Percentiles rank a stretch among this genome's conserved stretches.
phyloP scores from a whole-genome alignment of 2,888 invertebrate species.

The Muschampia staudingeri region DNA sequence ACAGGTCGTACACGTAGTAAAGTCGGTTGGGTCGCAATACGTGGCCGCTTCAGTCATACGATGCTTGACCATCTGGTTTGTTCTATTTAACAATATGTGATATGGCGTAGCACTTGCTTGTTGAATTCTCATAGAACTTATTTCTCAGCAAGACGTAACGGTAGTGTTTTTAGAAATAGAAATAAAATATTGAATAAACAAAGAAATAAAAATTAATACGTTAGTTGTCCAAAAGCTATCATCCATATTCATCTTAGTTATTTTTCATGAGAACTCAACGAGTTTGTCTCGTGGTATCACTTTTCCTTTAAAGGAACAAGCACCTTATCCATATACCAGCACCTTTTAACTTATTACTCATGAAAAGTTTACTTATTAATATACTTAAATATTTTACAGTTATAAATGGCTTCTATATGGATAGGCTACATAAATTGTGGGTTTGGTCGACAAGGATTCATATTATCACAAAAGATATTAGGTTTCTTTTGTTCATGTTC shows the following conservation, averaged over 20 bases:
- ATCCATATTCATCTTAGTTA: not conserved
- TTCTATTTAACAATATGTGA: conserved; percentile 78
- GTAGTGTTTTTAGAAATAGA: not conserved
- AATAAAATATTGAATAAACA: not conserved
- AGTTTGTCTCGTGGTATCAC: conserved; percentile 48
- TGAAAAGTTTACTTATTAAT: not conserved
- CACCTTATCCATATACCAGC: conserved; percentile 39
- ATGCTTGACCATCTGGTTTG: conserved; percentile 88
- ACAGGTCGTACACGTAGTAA: conserved; percentile 84
- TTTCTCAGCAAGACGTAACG: not conserved
- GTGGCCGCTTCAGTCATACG: conserved; percentile 82
- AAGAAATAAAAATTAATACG: not conserved
- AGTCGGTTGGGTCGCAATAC: conserved; percentile 76
- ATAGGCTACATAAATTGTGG: conserved; percentile 27
- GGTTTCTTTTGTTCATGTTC: no score
- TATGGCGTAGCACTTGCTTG: conserved; percentile 71
- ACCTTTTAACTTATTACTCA: not conserved
- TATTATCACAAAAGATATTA: not conserved
- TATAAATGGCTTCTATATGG: conserved; percentile 26
- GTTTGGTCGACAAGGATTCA: conserved; percentile 6
- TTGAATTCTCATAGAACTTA: conserved; percentile 55
- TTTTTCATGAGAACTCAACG: conserved; percentile 35
- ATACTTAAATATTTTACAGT: not conserved
- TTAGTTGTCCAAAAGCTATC: not conserved
- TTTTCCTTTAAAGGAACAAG: conserved; percentile 49